Evolutionary conservation across 2,888 invertebrate genomes (phyloP), one percentile per base, ranked within the genome.

Genomic region (Clivina fossor): DNA sequence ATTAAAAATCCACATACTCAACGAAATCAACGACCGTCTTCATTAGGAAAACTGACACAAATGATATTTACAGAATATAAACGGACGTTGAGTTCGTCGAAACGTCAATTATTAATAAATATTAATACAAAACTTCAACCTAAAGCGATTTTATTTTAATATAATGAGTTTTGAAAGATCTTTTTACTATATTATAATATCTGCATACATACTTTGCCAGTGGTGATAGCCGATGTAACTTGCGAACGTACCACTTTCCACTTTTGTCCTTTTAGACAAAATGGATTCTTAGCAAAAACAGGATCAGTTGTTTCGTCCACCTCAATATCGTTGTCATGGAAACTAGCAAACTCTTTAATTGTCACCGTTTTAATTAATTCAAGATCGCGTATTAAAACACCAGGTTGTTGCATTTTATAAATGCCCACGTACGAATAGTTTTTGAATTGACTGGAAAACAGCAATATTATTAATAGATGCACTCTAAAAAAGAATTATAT

Each of bases 201-300:
- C n/a, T n/a, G n/a, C n/a, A n/a, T n/a, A 40, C 43, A 48, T 68
- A 77, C 76, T 56, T 78, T 77, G 30, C 73, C 74, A 8, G 70
- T 66, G 1, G 80, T 78, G 19, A 81, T 73, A 2, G 75, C 76
- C 0, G 79, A 72, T 2, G 79, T 76, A n/a, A 81, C 60, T 59
- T 76, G 76, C 1, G 70, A 66, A 3, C 81, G 70, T 1, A 74
- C 65, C 1, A 69, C 67, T 56, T 77, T 77, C 81, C 81, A 79
- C 58, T 73, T 65, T 9, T 74, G 69, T 1, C 78, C 77, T 8
- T 69, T 72, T 15, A 79, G 59, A 0, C 68, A 57, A 59, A 81
- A 78, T 0, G 78, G 76, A 68, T 78, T 77, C 37, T 73, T 71
- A 2, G 72, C 72, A 4, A 75, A 64, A 4, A 81, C 62, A 0